These are phyloP conservation scores for Sebastes itinus DNA, from an alignment of 2,797 vertebrate genomes.

Conservation along the genomic window DNA sequence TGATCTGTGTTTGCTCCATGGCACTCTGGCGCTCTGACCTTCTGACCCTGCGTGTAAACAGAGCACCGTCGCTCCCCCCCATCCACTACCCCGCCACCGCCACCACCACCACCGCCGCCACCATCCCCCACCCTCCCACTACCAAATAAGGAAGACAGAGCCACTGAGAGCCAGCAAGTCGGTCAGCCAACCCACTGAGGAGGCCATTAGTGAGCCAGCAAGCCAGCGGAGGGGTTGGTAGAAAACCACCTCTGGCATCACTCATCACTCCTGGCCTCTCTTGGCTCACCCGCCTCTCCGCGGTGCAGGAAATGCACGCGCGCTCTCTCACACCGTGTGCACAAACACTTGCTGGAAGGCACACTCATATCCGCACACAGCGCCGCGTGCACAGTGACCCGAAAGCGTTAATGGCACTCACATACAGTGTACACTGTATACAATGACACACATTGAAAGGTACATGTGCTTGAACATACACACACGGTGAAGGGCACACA, in stretches of 20 bases:
- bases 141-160: constrained; percentile 74
- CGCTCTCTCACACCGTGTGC: neutral
- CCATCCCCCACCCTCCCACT: constrained; percentile 39
- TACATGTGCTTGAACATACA: neutral
- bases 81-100: neutral
- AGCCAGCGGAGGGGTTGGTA: constrained; percentile 63
- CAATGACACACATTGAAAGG: constrained; percentile 44
- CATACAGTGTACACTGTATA: constrained; percentile 10
- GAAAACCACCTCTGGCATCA: constrained; percentile 79
- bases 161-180: constrained; percentile 66
- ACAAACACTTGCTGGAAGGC: constrained; percentile 40
- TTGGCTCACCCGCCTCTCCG: constrained; percentile 26
- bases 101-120: constrained; percentile 37
- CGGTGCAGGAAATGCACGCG: constrained; percentile 33
- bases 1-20: constrained; percentile 73
- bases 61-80: constrained; percentile 39
- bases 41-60: constrained; percentile 73
- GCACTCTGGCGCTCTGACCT: constrained; percentile 63
- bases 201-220: constrained; percentile 74
- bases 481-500: neutral
- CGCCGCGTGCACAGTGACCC: constrained; percentile 17
- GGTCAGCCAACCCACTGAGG: constrained; percentile 67
- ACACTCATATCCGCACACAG: constrained; percentile 18
- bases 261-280: constrained; percentile 61
- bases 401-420: constrained; percentile 44